Base-by-base conservation (phyloP, 1,140 invertebrate genomes). In the Planococcus citri region DNA sequence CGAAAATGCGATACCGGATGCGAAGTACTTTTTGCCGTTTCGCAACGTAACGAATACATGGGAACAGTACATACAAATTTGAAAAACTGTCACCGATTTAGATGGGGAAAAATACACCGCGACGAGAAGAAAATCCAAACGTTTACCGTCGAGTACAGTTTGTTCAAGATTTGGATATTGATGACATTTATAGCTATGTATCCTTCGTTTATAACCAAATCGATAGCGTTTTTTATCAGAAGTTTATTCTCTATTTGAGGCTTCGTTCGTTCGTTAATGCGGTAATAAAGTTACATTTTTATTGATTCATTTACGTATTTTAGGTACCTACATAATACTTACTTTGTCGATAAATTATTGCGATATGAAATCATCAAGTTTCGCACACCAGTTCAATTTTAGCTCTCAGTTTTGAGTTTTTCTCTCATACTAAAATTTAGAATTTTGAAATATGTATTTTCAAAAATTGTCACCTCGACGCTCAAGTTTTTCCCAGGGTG, bases 81-180 rank as follows among this genome's bases (percentile, higher is more conserved):
- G 60, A 64, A 64, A 25, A 64, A 64, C 60, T 24, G 60, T 25
- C 25, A 64, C 60, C 12, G 60, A 17, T 64, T 64, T 17, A 24
- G 17, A 64, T 64, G 60, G 60, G 60, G 60, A 6, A 64, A 12
- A 27, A 14, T 64, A 25, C 60, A 10, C 10, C 12, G 60, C 1
- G 22, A 64, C 25, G 17, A 64, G 1, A 64, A 64, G 4, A 64
- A 64, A 24, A 21, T 64, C 2, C 60, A 64, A 17, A 64, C 60
- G 4, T 64, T 64, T 17, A 64, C 60, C 20, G 22, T 64, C 10
- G 10, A 64, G 17, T 64, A 64, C 60, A 64, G 60, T 27, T 27
- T 64, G 22, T 64, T 64, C 60, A 64, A 64, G 25, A 24, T 64
- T 24, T 64, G 60, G 60, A 64, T 64, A 27, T 9, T 64, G 60